These are phyloP conservation scores for Rhipidura dahli DNA, from an alignment of 2,113 vertebrate genomes.

Conservation along the genomic window DNA sequence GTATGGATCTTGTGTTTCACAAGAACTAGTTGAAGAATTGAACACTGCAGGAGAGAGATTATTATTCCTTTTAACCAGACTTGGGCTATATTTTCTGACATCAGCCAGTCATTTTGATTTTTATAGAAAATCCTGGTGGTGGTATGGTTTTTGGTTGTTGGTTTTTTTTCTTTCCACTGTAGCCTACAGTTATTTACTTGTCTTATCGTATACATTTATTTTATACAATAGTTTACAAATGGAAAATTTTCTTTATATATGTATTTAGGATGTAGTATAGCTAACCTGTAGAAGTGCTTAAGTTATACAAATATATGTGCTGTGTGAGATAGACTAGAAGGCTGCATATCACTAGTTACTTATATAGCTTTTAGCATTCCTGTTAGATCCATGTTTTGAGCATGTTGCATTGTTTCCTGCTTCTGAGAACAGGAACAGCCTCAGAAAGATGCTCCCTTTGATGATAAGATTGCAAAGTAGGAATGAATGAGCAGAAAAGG, in stretches of 20 bases:
- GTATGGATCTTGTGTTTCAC: background rate
- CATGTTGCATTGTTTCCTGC: background rate
- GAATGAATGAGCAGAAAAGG: slow-evolving; percentile 8
- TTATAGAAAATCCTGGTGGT: background rate
- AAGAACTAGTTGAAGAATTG: background rate
- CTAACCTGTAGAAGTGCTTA: slow-evolving; percentile 22
- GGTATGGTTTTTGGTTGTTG: background rate
- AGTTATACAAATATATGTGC: background rate
- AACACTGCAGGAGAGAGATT: background rate
- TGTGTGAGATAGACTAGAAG: background rate
- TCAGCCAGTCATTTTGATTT: background rate
- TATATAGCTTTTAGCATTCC: background rate
- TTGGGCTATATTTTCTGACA: background rate
- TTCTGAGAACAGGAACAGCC: background rate
- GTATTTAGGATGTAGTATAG: background rate
- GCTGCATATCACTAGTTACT: background rate
- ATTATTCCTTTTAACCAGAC: background rate
- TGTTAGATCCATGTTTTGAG: background rate
- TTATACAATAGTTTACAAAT: background rate
- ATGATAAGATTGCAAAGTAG: background rate
- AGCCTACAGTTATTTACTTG: slow-evolving; percentile 8
- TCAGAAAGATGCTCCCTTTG: slow-evolving; percentile 1
- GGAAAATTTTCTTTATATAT: background rate
- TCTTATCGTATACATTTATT: background rate
- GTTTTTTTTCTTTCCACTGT: background rate